Evolutionary conservation across 2,113 vertebrate species (phyloP), one percentile per base, ranked within the genome.

Genomic region (Ictidomys tridecemlineatus): DNA sequence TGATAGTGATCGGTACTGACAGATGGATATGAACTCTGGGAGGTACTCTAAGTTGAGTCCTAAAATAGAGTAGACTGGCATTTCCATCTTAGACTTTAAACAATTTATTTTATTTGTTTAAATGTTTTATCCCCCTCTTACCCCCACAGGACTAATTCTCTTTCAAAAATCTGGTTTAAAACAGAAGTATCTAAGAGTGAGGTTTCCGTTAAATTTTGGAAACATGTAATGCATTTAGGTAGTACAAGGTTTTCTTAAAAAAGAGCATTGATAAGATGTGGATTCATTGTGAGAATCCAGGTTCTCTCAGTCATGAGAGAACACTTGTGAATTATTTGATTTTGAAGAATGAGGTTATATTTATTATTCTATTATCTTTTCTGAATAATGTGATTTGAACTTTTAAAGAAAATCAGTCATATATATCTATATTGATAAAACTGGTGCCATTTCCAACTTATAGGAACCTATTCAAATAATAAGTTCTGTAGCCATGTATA

Each of bases 401-500:
- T 58, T 12, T 77, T 82, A 61, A 37, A 83, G 37, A 32, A 96
- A 95, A 94, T 86, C 17, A 61, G 2, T 90, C 76, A 78, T 37
- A 34, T 22, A 51, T 67, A 18, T 65, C 24, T 87, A 2, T 87
- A 73, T 72, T 51, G 69, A 84, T 92, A 51, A 78, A 10, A 56
- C 13, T 53, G 82, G 22, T 89, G 22, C 37, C 61, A 86, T 94
- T 87, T 92, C 4, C 32, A 90, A 61, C 48, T 92, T 56, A 82
- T 24, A 22, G 6, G 56, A 58, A 22, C 7, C 20, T 58, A 58
- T 58, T 58, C 20, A 20, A 24, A 22, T 8, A 58, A 58, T 58
- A 91, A 56, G 18, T 74, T 95, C 39, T 70, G 0, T 76, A n/a
- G 63, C 11, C 45, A 74, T 90, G 87, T 37, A 89, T 88, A 93